Base-by-base conservation (phyloP, 2,888 invertebrate genomes). In the Cecidostiba fungosa region DNA sequence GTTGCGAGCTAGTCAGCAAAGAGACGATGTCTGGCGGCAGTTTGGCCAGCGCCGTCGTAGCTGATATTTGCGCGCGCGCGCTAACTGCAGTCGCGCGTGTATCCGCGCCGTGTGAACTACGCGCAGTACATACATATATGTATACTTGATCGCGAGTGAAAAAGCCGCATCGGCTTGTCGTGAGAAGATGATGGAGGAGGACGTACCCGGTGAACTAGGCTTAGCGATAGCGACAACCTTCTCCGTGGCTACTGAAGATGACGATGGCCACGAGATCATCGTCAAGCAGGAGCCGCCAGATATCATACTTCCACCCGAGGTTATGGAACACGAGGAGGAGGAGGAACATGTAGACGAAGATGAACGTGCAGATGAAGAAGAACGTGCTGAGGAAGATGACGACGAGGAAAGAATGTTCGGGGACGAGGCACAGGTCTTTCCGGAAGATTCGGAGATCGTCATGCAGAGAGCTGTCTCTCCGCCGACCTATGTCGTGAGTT, bases 231-330 rank as follows among this genome's bases (percentile, higher is more conserved):
- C 69, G 2, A 82, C 74, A 23, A 85, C 82, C 1, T 85, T 80
- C 29, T 79, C 79, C 1, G 79, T 77, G 3, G 79, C 77, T 6
- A 54, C n/a, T 3, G 77, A 19, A 1, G 32, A 54, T 59, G 73
- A 73, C 19, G 26, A 66, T 62, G 79, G 54, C 10, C 82, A 85
- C 54, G 54, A 59, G 1, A 69, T 86, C 10, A 59, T 86, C 16
- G 84, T 86, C 16, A 86, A 86, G n/a, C 86, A 84, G n/a, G 86
- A 86, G 43, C 86, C 84, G 0, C 77, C 81, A 26, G 86, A 84
- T 47, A 39, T 79, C 4, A 23, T 66, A n/a, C 26, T 69, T 3
- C 29, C 43, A 0, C 8, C 59, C 2, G 85, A 81, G 69, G 47
- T 72, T 39, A 77, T 77, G 39, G 81, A 81, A 3, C 66, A 66